Conservation (phyloP, 2,888 invertebrate genomes). For the Nomada fabriciana region DNA sequence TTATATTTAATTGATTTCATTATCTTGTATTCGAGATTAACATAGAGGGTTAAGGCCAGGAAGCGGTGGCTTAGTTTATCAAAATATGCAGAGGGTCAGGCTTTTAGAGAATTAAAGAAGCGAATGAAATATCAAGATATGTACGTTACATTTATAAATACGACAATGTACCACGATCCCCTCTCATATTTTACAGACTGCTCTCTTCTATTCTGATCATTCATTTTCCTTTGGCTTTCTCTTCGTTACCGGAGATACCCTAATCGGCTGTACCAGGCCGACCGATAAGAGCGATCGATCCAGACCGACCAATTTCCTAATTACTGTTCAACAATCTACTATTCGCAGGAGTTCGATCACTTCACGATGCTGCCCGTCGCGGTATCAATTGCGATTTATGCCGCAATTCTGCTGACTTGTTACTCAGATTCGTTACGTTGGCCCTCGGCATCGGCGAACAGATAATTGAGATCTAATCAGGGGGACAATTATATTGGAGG, state of each 20-base stretch:
- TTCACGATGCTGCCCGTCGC: too few species aligned
- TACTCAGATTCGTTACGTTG: neutral
- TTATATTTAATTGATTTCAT: slow-evolving; percentile 12
- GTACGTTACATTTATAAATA: neutral
- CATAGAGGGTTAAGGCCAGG: neutral
- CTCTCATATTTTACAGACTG: too few species aligned
- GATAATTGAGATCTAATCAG: slow-evolving; percentile 10
- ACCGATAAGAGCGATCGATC: neutral
- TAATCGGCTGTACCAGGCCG: neutral
- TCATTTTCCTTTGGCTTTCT: neutral
- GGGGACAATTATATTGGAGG: slow-evolving; percentile 8
- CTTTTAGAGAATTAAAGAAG: neutral
- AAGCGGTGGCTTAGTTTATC: neutral
- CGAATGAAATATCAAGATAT: neutral
- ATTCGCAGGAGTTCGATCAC: neutral
- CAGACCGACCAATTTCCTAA: neutral
- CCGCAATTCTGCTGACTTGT: neutral
- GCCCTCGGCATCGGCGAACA: neutral
- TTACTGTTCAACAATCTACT: neutral
- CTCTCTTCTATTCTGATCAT: too few species aligned
- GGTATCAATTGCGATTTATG: neutral
- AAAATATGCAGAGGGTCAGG: neutral
- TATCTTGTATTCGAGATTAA: neutral
- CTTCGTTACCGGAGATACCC: neutral
- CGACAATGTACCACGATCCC: too few species aligned